phyloP scores from a whole-genome alignment of 2,797 vertebrate genomes.

The Chaetodon trifasciatus region DNA sequence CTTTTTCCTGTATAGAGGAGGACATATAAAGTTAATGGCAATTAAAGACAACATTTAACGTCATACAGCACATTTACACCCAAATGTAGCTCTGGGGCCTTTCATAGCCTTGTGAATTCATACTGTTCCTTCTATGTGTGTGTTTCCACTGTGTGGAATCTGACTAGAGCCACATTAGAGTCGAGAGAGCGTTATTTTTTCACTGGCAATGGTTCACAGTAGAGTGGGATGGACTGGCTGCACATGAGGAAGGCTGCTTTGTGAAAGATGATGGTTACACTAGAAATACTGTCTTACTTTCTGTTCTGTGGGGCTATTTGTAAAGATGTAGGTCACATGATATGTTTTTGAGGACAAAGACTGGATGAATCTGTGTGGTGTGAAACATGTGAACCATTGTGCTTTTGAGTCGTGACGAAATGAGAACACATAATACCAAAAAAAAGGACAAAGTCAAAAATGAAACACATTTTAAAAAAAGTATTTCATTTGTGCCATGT shows the following conservation, averaged over 20 bases:
- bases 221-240: background rate
- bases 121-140: constrained; percentile 26
- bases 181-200: constrained; percentile 56
- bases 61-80: constrained; percentile 64
- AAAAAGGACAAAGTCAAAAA: constrained; percentile 35
- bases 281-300: background rate
- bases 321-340: background rate
- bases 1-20: constrained; percentile 80
- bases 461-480: constrained; percentile 63
- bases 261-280: background rate
- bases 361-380: constrained; percentile 1
- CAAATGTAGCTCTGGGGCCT: constrained; percentile 69
- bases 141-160: constrained; percentile 16
- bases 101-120: constrained; percentile 35
- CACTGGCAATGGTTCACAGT: constrained; percentile 76
- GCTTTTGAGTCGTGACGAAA: constrained; percentile 53
- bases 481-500: constrained; percentile 66
- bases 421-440: constrained; percentile 48
- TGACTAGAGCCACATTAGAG: constrained; percentile 62
- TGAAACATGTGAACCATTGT: constrained; percentile 77
- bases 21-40: constrained; percentile 75
- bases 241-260: background rate
- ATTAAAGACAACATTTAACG: constrained; percentile 67
- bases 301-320: background rate
- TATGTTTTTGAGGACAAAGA: background rate